These are phyloP conservation scores for Epirrhoe alternata DNA, from an alignment of 2,888 invertebrate species.

Conservation along the genomic window DNA sequence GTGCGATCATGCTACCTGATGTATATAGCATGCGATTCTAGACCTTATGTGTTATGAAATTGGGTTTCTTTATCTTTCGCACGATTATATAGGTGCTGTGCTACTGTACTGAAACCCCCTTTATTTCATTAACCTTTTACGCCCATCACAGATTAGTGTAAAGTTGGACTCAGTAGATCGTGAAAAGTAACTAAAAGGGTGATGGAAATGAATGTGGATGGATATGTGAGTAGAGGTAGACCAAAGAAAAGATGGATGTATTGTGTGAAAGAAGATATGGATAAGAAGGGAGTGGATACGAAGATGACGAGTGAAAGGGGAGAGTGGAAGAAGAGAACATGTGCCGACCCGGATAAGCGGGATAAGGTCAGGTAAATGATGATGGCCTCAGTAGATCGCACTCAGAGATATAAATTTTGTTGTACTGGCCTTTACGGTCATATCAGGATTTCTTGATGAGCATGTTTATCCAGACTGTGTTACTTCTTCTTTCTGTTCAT, in stretches of 20 bases:
- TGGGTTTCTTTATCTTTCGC: conserved; percentile 7
- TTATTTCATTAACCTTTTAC: conserved; percentile 33
- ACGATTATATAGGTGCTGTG: conserved; percentile 34
- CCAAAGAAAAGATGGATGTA: too few relatives aligned
- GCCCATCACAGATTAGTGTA: not conserved
- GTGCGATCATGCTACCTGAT: conserved; percentile 25
- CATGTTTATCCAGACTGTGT: not conserved
- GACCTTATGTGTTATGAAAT: conserved; percentile 10
- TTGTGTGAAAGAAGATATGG: too few relatives aligned
- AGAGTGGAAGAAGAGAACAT: too few relatives aligned
- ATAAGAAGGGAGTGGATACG: too few relatives aligned
- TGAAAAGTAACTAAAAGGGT: too few relatives aligned
- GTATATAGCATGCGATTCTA: conserved; percentile 20
- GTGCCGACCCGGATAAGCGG: too few relatives aligned
- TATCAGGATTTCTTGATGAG: not conserved
- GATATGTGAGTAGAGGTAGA: too few relatives aligned
- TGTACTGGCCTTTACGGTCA: not conserved
- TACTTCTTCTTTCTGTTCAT: too few relatives aligned
- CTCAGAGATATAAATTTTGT: not conserved
- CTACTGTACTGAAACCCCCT: conserved; percentile 34
- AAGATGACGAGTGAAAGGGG: too few relatives aligned
- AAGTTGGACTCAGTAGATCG: not conserved
- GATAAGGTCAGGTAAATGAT: too few relatives aligned
- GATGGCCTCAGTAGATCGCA: not conserved
- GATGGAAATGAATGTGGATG: too few relatives aligned